Evolutionary conservation across 2,888 invertebrate genomes (phyloP), one percentile per base, ranked within the genome.

Genomic region (Ptycholaimellus sp.): DNA sequence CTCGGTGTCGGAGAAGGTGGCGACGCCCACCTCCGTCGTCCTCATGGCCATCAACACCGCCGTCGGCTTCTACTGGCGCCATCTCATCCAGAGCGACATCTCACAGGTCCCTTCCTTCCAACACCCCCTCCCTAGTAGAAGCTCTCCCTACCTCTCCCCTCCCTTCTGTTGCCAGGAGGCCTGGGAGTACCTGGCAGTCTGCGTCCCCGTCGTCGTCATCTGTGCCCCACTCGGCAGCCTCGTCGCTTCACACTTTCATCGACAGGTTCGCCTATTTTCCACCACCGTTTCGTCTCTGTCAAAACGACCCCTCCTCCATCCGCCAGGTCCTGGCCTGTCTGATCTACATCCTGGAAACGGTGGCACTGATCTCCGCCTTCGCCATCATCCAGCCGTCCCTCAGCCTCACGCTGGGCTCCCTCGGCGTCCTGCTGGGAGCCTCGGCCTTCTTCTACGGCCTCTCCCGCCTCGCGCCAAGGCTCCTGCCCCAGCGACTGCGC

Each of bases 1-100:
- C 41, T 44, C 18, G n/a, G 48, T 51, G 20, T 30, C 29, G 13
- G 51, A 51, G 37, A 57, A 57, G 40, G 47, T 48, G 2, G 56
- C 56, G 5, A 57, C 56, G 6, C 55, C 55, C 13, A 56, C 55
- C 2, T 52, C 55, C 1, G 50, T 56, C 20, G 47, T 54, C 13
- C 42, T 53, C 9, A 56, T 58, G 50, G 56, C 56, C 23, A 39
- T 50, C 32, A 48, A 44, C 33, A 46, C 52, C 11, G 40, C 46
- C 14, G 44, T 52, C 33, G 47, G 50, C 16, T 46, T 49, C 40
- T 57, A 49, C 42, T 51, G 54, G 41, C n/a, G n/a, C n/a, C n/a
- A n/a, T n/a, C n/a, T 50, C 38, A 49, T 50, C 43, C 47, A 42
- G 49, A 45, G 33, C 16, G 45, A 46, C 22, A 41, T 50, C 4